phyloP scores from a whole-genome alignment of 1,140 invertebrate species.

The Lutraria rhynchaena region DNA sequence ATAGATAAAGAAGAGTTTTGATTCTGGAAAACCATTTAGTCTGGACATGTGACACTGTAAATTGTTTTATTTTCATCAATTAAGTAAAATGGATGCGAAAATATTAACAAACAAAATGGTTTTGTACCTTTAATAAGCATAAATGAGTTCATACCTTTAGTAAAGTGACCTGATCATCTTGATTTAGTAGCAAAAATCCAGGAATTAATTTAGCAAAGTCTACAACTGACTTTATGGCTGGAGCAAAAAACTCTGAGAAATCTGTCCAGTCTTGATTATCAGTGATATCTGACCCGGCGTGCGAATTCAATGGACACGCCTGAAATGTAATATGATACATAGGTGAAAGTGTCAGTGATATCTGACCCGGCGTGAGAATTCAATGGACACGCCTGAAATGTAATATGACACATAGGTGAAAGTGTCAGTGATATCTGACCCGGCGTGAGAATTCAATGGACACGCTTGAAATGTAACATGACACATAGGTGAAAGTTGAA shows the following conservation, averaged over 20 bases:
- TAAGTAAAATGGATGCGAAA: too few relatives aligned
- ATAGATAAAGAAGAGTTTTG: too few relatives aligned
- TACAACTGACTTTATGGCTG: conserved; percentile 97
- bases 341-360: conserved; percentile 69
- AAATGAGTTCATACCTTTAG: conserved; percentile 87
- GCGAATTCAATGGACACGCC: conserved; percentile 97
- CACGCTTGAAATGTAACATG: conserved; percentile 97
- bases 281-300: conserved; percentile 88
- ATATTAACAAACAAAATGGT: too few relatives aligned
- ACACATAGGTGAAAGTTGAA: too few relatives aligned
- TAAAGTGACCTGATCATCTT: conserved; percentile 98
- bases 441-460: conserved; percentile 95
- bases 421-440: conserved; percentile 85
- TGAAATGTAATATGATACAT: too few relatives aligned
- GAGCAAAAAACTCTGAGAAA: conserved; percentile 82
- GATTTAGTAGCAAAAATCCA: conserved; percentile 92
- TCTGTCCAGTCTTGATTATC: conserved; percentile 76
- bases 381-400: conserved; percentile 95
- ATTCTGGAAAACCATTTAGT: too few relatives aligned
- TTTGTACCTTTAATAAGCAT: too few relatives aligned
- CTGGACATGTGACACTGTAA: too few relatives aligned
- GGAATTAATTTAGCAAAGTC: conserved; percentile 98
- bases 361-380: conserved; percentile 95
- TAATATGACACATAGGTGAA: too few relatives aligned
- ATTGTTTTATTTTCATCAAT: too few relatives aligned